Evolutionary conservation across 2,888 invertebrate genomes (phyloP).

Genomic region (Dryomyza anilis): DNA sequence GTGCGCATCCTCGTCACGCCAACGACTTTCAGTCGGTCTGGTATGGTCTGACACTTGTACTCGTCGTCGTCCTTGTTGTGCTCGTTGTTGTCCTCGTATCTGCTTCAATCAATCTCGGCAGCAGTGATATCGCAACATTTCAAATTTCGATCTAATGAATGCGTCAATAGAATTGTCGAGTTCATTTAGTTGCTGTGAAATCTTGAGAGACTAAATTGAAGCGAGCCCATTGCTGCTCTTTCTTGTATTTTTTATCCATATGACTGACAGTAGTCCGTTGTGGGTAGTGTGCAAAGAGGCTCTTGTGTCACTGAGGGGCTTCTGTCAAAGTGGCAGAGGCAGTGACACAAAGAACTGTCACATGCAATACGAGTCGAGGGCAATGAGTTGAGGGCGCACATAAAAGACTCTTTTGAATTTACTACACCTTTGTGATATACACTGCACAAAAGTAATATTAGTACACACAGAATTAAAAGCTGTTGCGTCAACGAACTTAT

Average conservation of each 20-base stretch:
- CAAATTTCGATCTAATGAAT: conserved; percentile 28
- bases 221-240: background rate
- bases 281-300: too few relatives aligned
- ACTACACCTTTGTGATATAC: too few relatives aligned
- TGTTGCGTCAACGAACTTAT: too few relatives aligned
- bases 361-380: too few relatives aligned
- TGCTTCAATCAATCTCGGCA: conserved; percentile 24
- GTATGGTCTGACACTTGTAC: background rate
- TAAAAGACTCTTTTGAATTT: too few relatives aligned
- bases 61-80: background rate
- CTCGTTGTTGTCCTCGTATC: conserved; percentile 3
- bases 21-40: background rate
- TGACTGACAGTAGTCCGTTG: too few relatives aligned
- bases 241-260: too few relatives aligned
- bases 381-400: too few relatives aligned
- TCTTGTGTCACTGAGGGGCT: background rate
- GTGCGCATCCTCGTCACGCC: background rate
- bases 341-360: background rate
- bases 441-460: too few relatives aligned
- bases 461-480: too few relatives aligned
- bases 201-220: background rate
- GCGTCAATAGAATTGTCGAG: conserved; percentile 25
- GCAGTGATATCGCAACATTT: conserved; percentile 26
- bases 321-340: background rate
- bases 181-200: conserved; percentile 19